Conservation (phyloP, 1,140 invertebrate genomes). For the Bombyx mori region ASM3026992v2 NC_085115.1:4567501-4568000, state of each 20-base stretch:
- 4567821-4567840: conserved; percentile 44
- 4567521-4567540: conserved; percentile 49
- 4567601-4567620: conserved; percentile 45
- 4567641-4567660: conserved; percentile 33
- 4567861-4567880: conserved; percentile 44
- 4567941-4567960: conserved; percentile 51
- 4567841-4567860: conserved; percentile 28
- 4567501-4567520: conserved; percentile 54
- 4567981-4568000: conserved; percentile 28
- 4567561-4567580: conserved; percentile 70
- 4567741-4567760: conserved; percentile 57
- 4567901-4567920: conserved; percentile 63
- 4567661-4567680: conserved; percentile 32
- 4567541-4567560: conserved; percentile 56
- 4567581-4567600: conserved; percentile 55
- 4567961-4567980: conserved; percentile 28
- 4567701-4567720: conserved; percentile 64
- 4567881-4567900: conserved; percentile 57
- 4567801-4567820: conserved; percentile 18
- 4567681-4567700: conserved; percentile 53
- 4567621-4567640: conserved; percentile 38
- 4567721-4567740: conserved; percentile 61
- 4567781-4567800: conserved; percentile 15
- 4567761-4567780: conserved; percentile 43
- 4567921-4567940: conserved; percentile 65